Percentiles rank a stretch among this genome's conserved stretches.
Evolutionary conservation across 2,888 invertebrate genomes (phyloP).

Genomic region (Epinotia demarniana): DNA sequence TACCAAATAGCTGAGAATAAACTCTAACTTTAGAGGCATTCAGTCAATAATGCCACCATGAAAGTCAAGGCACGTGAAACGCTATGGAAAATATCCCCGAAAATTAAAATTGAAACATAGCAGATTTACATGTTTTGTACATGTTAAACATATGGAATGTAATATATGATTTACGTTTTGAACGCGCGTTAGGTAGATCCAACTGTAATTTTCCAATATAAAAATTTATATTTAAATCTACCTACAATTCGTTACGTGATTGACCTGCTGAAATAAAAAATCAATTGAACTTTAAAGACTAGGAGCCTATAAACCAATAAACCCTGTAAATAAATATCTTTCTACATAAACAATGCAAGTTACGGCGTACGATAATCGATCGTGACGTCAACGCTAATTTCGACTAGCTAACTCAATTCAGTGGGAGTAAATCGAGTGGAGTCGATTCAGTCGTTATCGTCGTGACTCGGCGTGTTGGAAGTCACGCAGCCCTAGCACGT

Average conservation of each 20-base stretch:
- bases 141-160: too few relatives aligned
- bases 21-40: neutral
- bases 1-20: neutral
- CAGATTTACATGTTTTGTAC: too few relatives aligned
- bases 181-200: too few relatives aligned
- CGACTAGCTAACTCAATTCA: conserved; percentile 40
- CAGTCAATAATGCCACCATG: too few relatives aligned
- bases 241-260: too few relatives aligned
- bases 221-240: too few relatives aligned
- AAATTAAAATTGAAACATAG: neutral
- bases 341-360: conserved; percentile 1
- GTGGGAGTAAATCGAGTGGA: conserved; percentile 35
- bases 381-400: conserved; percentile 29
- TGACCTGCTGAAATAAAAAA: too few relatives aligned
- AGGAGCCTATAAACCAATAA: neutral
- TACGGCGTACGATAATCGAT: conserved; percentile 9
- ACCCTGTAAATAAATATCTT: neutral
- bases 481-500: conserved; percentile 53
- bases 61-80: too few relatives aligned
- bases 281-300: too few relatives aligned
- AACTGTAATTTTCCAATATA: too few relatives aligned
- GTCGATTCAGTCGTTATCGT: conserved; percentile 44
- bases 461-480: conserved; percentile 24
- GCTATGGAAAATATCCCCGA: neutral
- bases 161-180: too few relatives aligned